Conservation (phyloP, 1,140 invertebrate species). For the Oreohelix idahoensis region DNA sequence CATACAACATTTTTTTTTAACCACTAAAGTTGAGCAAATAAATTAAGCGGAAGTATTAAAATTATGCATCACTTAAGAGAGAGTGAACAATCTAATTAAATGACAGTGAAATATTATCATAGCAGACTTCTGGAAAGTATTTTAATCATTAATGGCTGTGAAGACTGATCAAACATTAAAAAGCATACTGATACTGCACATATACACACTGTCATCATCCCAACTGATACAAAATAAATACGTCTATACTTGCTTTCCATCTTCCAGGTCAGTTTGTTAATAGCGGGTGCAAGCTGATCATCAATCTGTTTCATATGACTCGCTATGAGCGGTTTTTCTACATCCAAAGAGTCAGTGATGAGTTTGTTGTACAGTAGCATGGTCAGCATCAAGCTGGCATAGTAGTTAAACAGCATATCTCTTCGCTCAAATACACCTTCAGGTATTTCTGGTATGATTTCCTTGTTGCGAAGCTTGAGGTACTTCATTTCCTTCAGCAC, state of each 20-base stretch:
- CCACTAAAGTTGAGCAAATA: no score
- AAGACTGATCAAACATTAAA: no score
- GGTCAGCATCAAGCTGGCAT: slow-evolving; percentile 72
- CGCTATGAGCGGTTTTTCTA: slow-evolving; percentile 88
- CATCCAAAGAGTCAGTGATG: slow-evolving; percentile 82
- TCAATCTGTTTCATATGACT: slow-evolving; percentile 86
- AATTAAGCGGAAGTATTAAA: no score
- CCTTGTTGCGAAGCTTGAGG: slow-evolving; percentile 65
- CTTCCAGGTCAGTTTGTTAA: slow-evolving; percentile 86
- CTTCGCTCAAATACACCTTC: slow-evolving; percentile 68
- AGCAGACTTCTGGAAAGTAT: no score
- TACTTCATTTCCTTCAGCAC: slow-evolving; percentile 75
- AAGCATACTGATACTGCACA: no score
- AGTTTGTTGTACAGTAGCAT: slow-evolving; percentile 82
- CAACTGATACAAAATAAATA: no score
- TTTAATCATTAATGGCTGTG: no score
- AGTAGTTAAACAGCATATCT: slow-evolving; percentile 71
- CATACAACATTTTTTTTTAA: no score
- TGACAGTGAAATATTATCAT: no score
- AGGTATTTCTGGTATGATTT: slow-evolving; percentile 72
- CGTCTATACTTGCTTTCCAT: slow-evolving; percentile 77
- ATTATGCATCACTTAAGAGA: no score
- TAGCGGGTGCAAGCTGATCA: slow-evolving; percentile 82
- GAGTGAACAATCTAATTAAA: no score
- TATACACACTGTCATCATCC: no score